These are phyloP conservation scores for Paralichthys olivaceus DNA, from an alignment of 2,113 vertebrate species.

Conservation along the genomic window DNA sequence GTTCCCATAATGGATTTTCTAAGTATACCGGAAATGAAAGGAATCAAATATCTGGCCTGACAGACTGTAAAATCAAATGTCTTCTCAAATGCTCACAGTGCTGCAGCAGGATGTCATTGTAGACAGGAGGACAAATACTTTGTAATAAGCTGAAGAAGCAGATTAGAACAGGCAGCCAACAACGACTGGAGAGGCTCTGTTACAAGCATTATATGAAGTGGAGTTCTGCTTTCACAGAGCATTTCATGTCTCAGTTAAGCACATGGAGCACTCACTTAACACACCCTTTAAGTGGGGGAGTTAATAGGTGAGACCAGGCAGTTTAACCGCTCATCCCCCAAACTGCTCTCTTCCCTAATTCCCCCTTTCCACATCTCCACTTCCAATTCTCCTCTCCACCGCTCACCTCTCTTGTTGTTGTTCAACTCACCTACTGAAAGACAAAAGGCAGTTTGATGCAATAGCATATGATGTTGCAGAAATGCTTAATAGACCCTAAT, in stretches of 20 bases:
- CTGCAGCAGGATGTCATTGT: slow-evolving; percentile 13
- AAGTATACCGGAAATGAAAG: slow-evolving; percentile 18
- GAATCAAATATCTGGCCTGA: slow-evolving; percentile 31
- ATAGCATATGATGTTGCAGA: slow-evolving; percentile 24
- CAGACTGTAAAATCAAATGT: slow-evolving; percentile 41
- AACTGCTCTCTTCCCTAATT: slow-evolving; percentile 17
- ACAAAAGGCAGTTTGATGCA: slow-evolving; percentile 19
- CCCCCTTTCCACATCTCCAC: neutral
- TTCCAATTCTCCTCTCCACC: neutral
- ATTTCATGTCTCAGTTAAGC: slow-evolving; percentile 21
- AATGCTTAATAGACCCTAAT: slow-evolving; percentile 36
- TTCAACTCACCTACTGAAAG: neutral
- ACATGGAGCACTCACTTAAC: slow-evolving; percentile 14
- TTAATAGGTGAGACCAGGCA: neutral
- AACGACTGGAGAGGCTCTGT: neutral
- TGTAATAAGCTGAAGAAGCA: slow-evolving; percentile 5
- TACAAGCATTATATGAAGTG: neutral
- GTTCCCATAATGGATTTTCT: slow-evolving; percentile 21
- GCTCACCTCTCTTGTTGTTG: no score
- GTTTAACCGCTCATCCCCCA: slow-evolving; percentile 19
- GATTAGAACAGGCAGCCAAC: slow-evolving; percentile 26
- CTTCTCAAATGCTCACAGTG: slow-evolving; percentile 10
- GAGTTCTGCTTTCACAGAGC: slow-evolving; percentile 36
- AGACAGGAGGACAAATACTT: slow-evolving; percentile 14
- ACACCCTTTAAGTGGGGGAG: neutral